Percentiles rank a stretch among this genome's conserved stretches.
phyloP scores from a whole-genome alignment of 2,888 invertebrate genomes.

The Rhamnusium bicolor region DNA sequence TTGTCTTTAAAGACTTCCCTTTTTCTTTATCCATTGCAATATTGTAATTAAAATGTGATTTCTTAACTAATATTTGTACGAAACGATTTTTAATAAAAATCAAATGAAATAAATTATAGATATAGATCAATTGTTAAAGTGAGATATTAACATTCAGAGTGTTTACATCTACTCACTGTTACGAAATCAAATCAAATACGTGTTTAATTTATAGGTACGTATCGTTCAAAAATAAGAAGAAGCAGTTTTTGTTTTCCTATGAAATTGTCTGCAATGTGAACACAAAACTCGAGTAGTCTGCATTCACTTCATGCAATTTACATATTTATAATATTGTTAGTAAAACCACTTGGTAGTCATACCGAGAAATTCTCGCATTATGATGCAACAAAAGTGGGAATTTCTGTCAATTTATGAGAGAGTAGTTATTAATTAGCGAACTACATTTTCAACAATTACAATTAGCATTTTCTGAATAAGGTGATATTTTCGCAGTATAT shows the following conservation, averaged over 20 bases:
- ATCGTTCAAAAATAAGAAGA: neutral
- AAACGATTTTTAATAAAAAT: neutral
- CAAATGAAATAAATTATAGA: neutral
- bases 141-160: neutral
- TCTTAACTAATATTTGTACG: no score
- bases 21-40: no score
- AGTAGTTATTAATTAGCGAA: slow-evolving; percentile 46
- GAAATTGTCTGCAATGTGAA: neutral
- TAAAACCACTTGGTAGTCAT: neutral
- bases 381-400: slow-evolving; percentile 43
- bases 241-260: neutral
- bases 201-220: neutral
- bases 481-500: slow-evolving; percentile 59
- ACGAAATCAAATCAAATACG: neutral
- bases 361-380: slow-evolving; percentile 20
- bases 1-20: no score
- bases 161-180: neutral
- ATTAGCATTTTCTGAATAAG: slow-evolving; percentile 48
- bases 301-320: neutral
- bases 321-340: slow-evolving; percentile 13
- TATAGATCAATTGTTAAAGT: neutral
- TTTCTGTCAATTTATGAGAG: slow-evolving; percentile 27
- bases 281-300: slow-evolving; percentile 17
- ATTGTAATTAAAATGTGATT: no score
- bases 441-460: slow-evolving; percentile 48